Base-by-base conservation (phyloP, 2,797 vertebrate species). In the Microhierax caerulescens region DNA sequence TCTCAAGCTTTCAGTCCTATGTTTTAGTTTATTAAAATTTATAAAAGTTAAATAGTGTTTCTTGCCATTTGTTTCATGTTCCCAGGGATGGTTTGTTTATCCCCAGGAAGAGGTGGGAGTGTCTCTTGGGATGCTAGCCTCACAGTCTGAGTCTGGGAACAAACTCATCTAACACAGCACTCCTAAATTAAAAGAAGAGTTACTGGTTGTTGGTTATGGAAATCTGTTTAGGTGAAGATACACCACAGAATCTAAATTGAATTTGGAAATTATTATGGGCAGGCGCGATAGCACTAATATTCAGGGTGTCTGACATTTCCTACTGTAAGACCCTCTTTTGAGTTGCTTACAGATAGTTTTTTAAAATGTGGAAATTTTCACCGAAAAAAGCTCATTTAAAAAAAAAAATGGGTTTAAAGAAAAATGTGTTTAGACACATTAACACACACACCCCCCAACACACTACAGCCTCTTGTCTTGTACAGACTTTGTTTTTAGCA, bases 171-270 rank as follows among this genome's bases (percentile, higher is more conserved):
- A 70, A 76, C 70, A 39, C 51, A 85, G 59, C 74, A 90, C 68
- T 96, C 72, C 75, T 51, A 91, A 96, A 96, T 96, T 94, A 95
- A 94, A 89, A 91, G 90, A 92, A 90, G 85, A 96, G 91, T 97
- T 95, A 88, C 86, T 96, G 64, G 88, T 59, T 91, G 90, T 70
- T 96, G 85, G 85, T 87, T 95, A 70, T 95, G 94, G 76, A 95
- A 96, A 94, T 91, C 59, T 90, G n/a, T 91, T 91, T 93, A 94
- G 64, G 91, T 95, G 84, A 95, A 95, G 74, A 85, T 64, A n/a
- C 23, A 79, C 63, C 89, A 67, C 34, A 75, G 36, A 80, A 93
- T 88, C 85, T 91, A 85, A 93, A 88, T 80, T 93, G 57, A 77
- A 73, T 95, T 92, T 95, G 82, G 72, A 83, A 91, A 91, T 93